These are phyloP conservation scores for Acanthacorydalis orientalis DNA, from an alignment of 2,888 invertebrate genomes.

Conservation along the genomic window DNA sequence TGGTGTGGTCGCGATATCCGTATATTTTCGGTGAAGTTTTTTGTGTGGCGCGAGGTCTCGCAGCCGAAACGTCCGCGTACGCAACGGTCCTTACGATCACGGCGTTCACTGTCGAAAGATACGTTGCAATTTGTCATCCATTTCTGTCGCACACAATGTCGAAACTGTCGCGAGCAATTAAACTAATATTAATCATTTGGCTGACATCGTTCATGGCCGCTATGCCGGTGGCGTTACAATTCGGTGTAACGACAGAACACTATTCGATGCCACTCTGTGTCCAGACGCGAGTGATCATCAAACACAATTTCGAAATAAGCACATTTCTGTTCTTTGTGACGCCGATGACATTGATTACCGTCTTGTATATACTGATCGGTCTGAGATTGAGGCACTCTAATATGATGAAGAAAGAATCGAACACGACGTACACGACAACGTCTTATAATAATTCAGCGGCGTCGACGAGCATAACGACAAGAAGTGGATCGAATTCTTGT, in stretches of 20 bases:
- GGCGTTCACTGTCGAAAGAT: constrained; percentile 66
- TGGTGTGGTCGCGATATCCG: constrained; percentile 59
- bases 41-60: constrained; percentile 58
- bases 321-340: constrained; percentile 69
- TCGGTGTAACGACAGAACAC: constrained; percentile 21
- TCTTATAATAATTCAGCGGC: background rate
- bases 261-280: constrained; percentile 21
- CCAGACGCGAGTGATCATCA: constrained; percentile 33
- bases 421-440: constrained; percentile 6
- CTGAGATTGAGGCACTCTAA: constrained; percentile 49
- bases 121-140: constrained; percentile 42
- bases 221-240: constrained; percentile 42
- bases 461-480: background rate
- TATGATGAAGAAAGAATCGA: constrained; percentile 24
- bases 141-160: constrained; percentile 68
- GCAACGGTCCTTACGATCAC: constrained; percentile 66
- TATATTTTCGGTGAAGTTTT: constrained; percentile 64
- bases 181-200: constrained; percentile 69
- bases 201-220: constrained; percentile 53
- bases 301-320: constrained; percentile 64
- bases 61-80: constrained; percentile 66
- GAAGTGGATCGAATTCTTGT: background rate
- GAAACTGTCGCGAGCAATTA: constrained; percentile 66
- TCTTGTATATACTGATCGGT: constrained; percentile 63
- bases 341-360: constrained; percentile 73